Evolutionary conservation across 2,113 vertebrate genomes (phyloP).

Genomic region (Notothenia rossii): DNA sequence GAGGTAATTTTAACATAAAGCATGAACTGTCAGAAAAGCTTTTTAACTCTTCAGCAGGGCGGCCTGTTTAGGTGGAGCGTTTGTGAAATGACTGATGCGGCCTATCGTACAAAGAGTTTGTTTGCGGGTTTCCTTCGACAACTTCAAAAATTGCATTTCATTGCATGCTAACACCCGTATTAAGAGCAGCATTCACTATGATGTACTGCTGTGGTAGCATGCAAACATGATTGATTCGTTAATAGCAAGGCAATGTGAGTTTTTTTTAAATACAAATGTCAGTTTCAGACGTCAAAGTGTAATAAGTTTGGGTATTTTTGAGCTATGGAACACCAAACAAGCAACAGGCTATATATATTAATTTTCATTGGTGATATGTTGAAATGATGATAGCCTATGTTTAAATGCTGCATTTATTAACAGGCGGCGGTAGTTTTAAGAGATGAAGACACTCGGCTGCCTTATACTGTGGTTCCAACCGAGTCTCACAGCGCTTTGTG

Average conservation of each 20-base stretch:
- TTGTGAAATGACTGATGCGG: constrained; percentile 32
- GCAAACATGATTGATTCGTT: neutral
- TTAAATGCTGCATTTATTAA: no score
- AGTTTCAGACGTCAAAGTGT: neutral
- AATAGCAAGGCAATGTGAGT: neutral
- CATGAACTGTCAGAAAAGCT: constrained; percentile 54
- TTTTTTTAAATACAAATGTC: neutral
- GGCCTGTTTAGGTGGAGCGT: constrained; percentile 36
- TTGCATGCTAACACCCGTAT: constrained; percentile 1
- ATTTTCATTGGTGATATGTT: neutral
- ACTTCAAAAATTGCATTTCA: constrained; percentile 20
- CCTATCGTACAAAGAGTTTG: constrained; percentile 4
- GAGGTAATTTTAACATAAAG: constrained; percentile 70
- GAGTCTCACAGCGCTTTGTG: no score
- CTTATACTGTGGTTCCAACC: no score
- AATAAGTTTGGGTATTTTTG: neutral
- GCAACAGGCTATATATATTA: neutral
- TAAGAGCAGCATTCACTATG: neutral
- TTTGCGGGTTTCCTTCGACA: constrained; percentile 13
- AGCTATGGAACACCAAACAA: no score
- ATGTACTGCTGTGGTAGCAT: neutral
- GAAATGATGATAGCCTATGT: neutral
- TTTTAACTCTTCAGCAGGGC: constrained; percentile 36
- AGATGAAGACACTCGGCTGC: neutral
- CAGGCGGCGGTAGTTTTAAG: neutral